Conservation (phyloP, 2,797 vertebrate genomes). For the Molossus molossus region DNA sequence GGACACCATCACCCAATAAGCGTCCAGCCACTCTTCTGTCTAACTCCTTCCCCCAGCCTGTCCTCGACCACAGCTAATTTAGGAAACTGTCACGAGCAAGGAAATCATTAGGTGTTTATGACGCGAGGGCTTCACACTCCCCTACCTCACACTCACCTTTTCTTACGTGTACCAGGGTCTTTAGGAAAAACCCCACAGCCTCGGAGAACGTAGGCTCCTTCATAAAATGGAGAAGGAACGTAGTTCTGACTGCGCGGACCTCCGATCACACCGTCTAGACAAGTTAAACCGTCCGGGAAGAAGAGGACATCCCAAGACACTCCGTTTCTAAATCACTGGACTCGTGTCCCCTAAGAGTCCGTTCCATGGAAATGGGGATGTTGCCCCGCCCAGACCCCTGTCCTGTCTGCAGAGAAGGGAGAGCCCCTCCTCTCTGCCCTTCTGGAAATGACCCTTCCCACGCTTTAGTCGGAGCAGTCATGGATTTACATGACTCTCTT, state of each 20-base stretch:
- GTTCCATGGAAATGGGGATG: rapidly evolving
- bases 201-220: not conserved
- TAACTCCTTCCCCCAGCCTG: not conserved
- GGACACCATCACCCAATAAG: not conserved
- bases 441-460: not conserved
- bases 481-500: not conserved
- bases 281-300: not conserved
- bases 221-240: not conserved
- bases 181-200: not conserved
- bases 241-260: not conserved
- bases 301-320: not conserved
- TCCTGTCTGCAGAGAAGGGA: not conserved
- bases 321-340: not conserved
- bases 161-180: not conserved
- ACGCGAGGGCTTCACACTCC: not conserved
- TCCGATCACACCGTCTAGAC: not conserved
- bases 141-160: not conserved
- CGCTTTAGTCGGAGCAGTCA: not conserved
- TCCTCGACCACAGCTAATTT: not conserved
- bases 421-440: not conserved
- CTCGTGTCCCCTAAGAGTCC: not conserved
- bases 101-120: not conserved
- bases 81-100: not conserved
- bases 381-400: not conserved
- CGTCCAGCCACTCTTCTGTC: not conserved